A percentile compares a stretch with the other conserved stretches of the same genome.
Conservation (phyloP, 2,888 invertebrate species). For the Pollenia amentaria region DNA sequence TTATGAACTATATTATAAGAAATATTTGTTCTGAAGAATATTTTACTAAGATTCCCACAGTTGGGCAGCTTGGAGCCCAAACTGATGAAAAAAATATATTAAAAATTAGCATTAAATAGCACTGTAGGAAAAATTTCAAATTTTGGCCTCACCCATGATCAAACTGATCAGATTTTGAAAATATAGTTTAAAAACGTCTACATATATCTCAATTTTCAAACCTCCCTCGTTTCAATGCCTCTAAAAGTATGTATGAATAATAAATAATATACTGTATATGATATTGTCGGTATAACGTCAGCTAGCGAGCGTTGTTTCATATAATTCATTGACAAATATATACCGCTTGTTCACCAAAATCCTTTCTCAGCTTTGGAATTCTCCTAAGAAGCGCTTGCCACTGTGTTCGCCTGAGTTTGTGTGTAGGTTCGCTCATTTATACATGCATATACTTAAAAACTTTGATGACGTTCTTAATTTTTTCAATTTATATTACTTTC, state of each 20-base stretch:
- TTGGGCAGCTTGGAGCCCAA: too few relatives aligned
- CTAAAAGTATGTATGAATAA: neutral
- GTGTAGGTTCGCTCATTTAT: neutral
- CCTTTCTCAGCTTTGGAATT: neutral
- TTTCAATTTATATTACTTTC: neutral
- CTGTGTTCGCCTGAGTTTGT: neutral
- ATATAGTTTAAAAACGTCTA: too few relatives aligned
- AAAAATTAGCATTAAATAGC: too few relatives aligned
- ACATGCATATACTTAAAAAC: neutral
- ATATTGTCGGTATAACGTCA: constrained; percentile 55
- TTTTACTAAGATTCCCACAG: too few relatives aligned
- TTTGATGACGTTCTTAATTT: constrained; percentile 50
- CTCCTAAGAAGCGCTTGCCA: neutral
- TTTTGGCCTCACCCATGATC: too few relatives aligned
- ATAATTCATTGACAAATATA: constrained; percentile 67
- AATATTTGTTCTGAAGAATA: too few relatives aligned
- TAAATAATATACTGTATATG: neutral
- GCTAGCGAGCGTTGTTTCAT: constrained; percentile 1
- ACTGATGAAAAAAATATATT: too few relatives aligned
- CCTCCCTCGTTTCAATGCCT: neutral
- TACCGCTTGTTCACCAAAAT: constrained; percentile 12
- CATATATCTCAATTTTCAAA: neutral
- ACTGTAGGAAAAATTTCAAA: too few relatives aligned
- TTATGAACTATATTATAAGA: too few relatives aligned
- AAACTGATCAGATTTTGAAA: too few relatives aligned